A percentile compares a stretch with the other conserved stretches of the same genome.
Conservation (phyloP, 1,140 invertebrate genomes). For the Drosophila aff. region DNA sequence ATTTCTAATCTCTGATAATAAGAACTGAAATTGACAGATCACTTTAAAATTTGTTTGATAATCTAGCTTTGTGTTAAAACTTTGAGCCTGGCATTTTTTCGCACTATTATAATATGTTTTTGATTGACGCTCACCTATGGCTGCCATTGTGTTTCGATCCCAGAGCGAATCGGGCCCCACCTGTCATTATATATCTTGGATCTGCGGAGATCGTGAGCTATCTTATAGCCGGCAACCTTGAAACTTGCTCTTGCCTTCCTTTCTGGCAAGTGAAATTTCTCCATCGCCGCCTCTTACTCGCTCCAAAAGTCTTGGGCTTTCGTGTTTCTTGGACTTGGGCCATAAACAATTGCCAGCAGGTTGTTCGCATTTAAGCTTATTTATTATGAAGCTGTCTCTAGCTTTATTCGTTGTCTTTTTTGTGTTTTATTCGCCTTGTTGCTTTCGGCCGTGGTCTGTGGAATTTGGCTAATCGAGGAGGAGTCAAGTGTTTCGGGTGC, state of each 20-base stretch:
- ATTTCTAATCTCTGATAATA: slow-evolving; percentile 5
- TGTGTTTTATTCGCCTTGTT: slow-evolving; percentile 1
- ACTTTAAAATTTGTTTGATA: not conserved
- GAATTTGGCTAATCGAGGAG: slow-evolving; percentile 71
- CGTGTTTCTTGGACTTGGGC: slow-evolving; percentile 59
- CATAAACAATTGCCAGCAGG: slow-evolving; percentile 69
- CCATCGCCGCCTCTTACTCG: slow-evolving; percentile 21
- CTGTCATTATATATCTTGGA: slow-evolving; percentile 35
- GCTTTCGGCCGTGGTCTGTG: slow-evolving; percentile 33
- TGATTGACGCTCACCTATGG: slow-evolving; percentile 10
- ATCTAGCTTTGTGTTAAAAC: not conserved
- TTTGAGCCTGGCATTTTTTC: slow-evolving; percentile 1
- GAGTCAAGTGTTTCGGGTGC: slow-evolving; percentile 53
- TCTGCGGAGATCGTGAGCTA: slow-evolving; percentile 17
- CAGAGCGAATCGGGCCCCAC: slow-evolving; percentile 18
- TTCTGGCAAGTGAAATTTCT: slow-evolving; percentile 66
- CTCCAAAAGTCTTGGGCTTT: slow-evolving; percentile 42
- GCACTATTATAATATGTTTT: slow-evolving; percentile 11
- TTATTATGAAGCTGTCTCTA: slow-evolving; percentile 56
- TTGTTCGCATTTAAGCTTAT: slow-evolving; percentile 52
- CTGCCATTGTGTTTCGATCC: slow-evolving; percentile 19
- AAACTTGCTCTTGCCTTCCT: slow-evolving; percentile 67
- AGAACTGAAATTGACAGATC: slow-evolving; percentile 8
- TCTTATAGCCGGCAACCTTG: slow-evolving; percentile 61
- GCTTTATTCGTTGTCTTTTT: slow-evolving; percentile 17